A percentile compares a stretch with the other conserved stretches of the same genome.
Conservation (phyloP, 2,888 invertebrate genomes). For the Pachymerium ferrugineum region DNA sequence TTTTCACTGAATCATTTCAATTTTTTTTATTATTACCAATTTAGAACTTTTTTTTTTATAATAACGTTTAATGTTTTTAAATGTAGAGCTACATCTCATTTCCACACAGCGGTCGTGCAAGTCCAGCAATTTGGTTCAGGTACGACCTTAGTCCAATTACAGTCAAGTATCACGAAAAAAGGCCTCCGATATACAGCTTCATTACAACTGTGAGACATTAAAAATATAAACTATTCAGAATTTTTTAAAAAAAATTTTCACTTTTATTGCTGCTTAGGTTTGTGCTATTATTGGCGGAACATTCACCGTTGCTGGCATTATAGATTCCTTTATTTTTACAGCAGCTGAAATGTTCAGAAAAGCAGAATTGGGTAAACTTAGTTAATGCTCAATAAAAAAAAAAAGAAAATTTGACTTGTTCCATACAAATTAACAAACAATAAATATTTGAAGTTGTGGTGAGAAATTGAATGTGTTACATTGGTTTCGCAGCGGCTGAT, state of each 20-base stretch:
- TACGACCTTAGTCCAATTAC: conserved; percentile 57
- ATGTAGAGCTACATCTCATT: conserved; percentile 49
- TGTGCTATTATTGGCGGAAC: conserved; percentile 58
- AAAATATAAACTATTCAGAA: background rate
- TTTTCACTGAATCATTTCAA: conserved; percentile 6
- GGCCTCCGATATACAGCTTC: conserved; percentile 55
- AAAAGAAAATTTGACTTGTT: background rate
- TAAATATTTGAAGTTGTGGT: no score
- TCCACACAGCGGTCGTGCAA: conserved; percentile 47
- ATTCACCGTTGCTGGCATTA: conserved; percentile 57
- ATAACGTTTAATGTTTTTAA: background rate
- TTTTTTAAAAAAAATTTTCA: background rate
- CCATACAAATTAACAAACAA: no score
- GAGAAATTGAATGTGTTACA: no score
- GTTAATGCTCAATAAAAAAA: conserved; percentile 42
- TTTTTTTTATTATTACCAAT: background rate
- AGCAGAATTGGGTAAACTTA: conserved; percentile 55
- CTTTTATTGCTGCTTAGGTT: conserved; percentile 44
- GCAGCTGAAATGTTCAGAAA: conserved; percentile 56
- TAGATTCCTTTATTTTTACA: conserved; percentile 55
- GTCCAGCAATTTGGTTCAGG: conserved; percentile 57
- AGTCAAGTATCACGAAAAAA: conserved; percentile 53
- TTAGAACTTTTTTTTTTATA: conserved; percentile 25
- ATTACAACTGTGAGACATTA: conserved; percentile 52
- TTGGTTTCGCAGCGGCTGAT: no score